Conservation (phyloP, 2,113 vertebrate genomes). For the Xiphias gladius region DNA sequence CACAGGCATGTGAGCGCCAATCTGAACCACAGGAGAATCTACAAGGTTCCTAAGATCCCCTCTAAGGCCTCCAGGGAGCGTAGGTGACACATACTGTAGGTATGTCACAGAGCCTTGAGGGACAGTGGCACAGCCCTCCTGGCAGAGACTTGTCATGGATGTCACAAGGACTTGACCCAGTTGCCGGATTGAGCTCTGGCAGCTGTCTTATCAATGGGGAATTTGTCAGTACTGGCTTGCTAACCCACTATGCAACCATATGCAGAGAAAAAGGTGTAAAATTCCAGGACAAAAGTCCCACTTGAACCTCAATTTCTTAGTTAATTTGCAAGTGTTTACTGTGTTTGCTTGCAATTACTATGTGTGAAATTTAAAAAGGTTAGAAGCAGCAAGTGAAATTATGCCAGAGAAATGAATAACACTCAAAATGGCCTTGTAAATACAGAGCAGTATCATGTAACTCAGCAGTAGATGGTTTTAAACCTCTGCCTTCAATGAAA, state of each 20-base stretch:
- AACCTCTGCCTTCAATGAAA: slow-evolving; percentile 18
- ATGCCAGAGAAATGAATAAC: slow-evolving; percentile 14
- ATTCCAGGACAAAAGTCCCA: slow-evolving; percentile 31
- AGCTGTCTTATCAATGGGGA: slow-evolving; percentile 66
- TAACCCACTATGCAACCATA: slow-evolving; percentile 28
- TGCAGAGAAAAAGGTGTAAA: slow-evolving; percentile 24
- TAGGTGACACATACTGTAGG: slow-evolving; percentile 54
- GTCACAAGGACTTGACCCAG: slow-evolving; percentile 74
- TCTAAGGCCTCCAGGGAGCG: slow-evolving; percentile 27
- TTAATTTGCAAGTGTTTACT: slow-evolving; percentile 13
- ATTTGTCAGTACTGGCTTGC: slow-evolving; percentile 65
- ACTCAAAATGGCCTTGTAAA: slow-evolving; percentile 31
- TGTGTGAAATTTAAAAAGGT: slow-evolving; percentile 31
- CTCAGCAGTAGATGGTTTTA: slow-evolving; percentile 15
- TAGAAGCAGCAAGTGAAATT: not conserved
- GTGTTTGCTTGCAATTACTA: not conserved
- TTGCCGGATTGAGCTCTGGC: slow-evolving; percentile 72
- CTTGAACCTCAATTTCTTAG: slow-evolving; percentile 37
- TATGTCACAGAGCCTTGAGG: slow-evolving; percentile 55
- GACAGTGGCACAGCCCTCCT: slow-evolving; percentile 49
- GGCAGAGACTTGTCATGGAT: slow-evolving; percentile 67
- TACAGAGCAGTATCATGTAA: slow-evolving; percentile 4
- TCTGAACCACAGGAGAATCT: slow-evolving; percentile 26
- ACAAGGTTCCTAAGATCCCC: slow-evolving; percentile 30
- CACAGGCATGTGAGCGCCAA: not conserved